Evolutionary conservation across 2,113 vertebrate species (phyloP).

Genomic region (Paradoxurus hermaphroditus): DNA sequence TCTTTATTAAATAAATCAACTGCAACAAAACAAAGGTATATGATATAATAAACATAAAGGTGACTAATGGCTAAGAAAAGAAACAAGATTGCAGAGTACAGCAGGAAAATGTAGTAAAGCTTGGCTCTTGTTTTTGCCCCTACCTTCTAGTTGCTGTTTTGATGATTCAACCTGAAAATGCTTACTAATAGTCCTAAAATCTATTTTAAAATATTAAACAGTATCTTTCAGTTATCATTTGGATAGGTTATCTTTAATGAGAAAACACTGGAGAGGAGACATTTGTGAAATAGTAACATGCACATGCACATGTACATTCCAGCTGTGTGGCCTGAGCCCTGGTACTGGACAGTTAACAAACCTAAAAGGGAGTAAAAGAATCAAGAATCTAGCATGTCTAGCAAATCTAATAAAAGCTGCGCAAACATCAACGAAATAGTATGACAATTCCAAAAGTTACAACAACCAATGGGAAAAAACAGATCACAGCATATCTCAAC

Average conservation of each 20-base stretch:
- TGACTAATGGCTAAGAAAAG: not conserved
- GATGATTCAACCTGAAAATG: not conserved
- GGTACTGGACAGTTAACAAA: not conserved
- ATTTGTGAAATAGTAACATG: not conserved
- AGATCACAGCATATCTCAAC: not conserved
- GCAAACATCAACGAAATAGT: not conserved
- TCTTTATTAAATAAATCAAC: not conserved
- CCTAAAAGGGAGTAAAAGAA: not conserved
- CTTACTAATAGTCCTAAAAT: not conserved
- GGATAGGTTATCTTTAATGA: not conserved
- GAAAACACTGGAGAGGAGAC: not conserved
- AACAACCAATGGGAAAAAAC: not conserved
- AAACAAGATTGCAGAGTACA: not conserved
- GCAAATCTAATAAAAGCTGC: not conserved
- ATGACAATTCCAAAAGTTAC: not conserved
- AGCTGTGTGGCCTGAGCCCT: not conserved
- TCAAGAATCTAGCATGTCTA: not conserved
- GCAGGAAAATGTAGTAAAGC: not conserved
- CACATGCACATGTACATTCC: not conserved
- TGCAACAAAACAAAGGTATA: not conserved
- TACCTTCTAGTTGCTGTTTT: not conserved
- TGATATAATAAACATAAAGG: not conserved
- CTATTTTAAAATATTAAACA: constrained; percentile 12
- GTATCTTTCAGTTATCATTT: not conserved
- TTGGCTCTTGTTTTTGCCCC: not conserved